Conservation (phyloP, 2,888 invertebrate species). For the Cephus sareptanus region DNA sequence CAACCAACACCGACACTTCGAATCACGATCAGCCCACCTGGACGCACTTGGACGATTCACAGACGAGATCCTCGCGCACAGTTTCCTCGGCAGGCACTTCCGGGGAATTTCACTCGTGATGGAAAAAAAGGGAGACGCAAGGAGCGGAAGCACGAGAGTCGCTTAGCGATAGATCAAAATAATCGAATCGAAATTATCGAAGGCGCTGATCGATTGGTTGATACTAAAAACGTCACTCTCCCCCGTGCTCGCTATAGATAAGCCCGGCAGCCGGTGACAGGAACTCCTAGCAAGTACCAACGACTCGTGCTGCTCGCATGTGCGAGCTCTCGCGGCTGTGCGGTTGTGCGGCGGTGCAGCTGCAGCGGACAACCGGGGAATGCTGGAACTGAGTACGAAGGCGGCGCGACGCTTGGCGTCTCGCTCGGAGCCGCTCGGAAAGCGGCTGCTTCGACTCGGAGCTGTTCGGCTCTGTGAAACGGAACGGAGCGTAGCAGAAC, state of each 20-base stretch:
- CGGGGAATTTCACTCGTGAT: background rate
- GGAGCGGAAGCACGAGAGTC: background rate
- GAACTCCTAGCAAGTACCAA: background rate
- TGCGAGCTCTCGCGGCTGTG: background rate
- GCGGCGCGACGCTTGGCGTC: slow-evolving; percentile 11
- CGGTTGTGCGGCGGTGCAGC: slow-evolving; percentile 50
- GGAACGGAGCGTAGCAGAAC: background rate
- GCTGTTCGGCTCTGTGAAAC: slow-evolving; percentile 6
- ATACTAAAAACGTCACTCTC: background rate
- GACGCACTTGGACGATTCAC: background rate
- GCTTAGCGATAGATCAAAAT: background rate
- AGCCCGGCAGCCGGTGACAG: background rate
- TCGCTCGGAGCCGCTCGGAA: slow-evolving; percentile 46
- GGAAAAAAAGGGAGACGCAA: background rate
- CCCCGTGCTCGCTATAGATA: background rate
- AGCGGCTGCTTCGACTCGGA: slow-evolving; percentile 41
- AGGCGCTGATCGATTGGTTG: background rate
- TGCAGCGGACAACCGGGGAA: slow-evolving; percentile 53
- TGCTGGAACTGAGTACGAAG: slow-evolving; percentile 57
- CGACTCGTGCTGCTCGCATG: slow-evolving; percentile 3
- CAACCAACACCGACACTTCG: background rate
- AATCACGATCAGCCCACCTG: background rate
- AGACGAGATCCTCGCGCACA: background rate
- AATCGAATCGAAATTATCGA: background rate
- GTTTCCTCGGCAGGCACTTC: background rate